Conservation (phyloP, 2,888 invertebrate species). For the Chrysolina haemoptera region DNA sequence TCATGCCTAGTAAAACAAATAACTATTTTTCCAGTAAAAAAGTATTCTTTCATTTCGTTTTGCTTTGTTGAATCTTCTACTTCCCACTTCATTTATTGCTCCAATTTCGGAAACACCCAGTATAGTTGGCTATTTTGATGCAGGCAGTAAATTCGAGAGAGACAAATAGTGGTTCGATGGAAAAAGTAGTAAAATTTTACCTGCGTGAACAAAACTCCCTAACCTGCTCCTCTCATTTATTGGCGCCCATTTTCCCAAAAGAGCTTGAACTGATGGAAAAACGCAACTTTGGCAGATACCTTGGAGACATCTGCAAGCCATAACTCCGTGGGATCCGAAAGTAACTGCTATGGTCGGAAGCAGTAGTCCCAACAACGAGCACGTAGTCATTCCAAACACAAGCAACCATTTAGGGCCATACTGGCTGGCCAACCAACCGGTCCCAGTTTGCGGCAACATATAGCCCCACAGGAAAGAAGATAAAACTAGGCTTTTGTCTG, state of each 20-base stretch:
- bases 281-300: constrained; percentile 83
- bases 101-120: too few relatives aligned
- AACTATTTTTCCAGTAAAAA: too few relatives aligned
- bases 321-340: constrained; percentile 76
- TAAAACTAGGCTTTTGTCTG: constrained; percentile 72
- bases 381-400: constrained; percentile 72
- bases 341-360: constrained; percentile 79
- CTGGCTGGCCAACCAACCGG: constrained; percentile 79
- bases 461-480: constrained; percentile 88
- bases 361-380: constrained; percentile 77
- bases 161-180: too few relatives aligned
- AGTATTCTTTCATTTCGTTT: too few relatives aligned
- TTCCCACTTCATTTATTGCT: too few relatives aligned
- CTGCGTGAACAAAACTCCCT: constrained; percentile 78
- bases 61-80: too few relatives aligned
- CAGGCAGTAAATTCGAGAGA: too few relatives aligned
- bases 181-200: constrained; percentile 45
- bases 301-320: constrained; percentile 78
- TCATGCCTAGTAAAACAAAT: too few relatives aligned
- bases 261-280: constrained; percentile 80
- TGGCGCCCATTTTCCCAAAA: constrained; percentile 85
- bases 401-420: constrained; percentile 83
- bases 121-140: background rate
- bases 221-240: constrained; percentile 78
- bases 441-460: constrained; percentile 80